Percentiles rank a stretch among this genome's conserved stretches.
phyloP scores from a whole-genome alignment of 2,888 invertebrate species.

The Troglohyphantes excavatus region DNA sequence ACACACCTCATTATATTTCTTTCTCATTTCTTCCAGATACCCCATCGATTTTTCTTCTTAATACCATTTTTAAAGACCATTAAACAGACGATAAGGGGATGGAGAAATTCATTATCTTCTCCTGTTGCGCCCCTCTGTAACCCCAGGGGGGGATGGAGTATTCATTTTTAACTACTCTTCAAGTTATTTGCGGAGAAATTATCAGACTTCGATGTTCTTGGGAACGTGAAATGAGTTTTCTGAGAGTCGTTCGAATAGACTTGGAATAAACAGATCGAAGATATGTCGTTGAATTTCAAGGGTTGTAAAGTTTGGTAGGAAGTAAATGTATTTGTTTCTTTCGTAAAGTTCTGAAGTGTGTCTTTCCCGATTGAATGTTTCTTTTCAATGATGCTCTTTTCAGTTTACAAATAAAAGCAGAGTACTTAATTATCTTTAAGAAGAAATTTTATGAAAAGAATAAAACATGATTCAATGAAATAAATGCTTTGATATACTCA shows the following conservation, averaged over 20 bases:
- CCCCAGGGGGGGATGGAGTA: neutral
- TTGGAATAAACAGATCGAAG: too few species aligned
- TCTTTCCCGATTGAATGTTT: too few species aligned
- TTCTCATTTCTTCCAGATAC: constrained; percentile 7
- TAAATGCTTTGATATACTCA: too few species aligned
- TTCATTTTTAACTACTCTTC: neutral
- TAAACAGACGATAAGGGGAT: constrained; percentile 41
- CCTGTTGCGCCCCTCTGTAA: constrained; percentile 46
- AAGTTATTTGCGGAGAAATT: neutral
- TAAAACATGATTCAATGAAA: too few species aligned
- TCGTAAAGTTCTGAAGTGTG: too few species aligned
- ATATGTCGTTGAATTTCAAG: too few species aligned
- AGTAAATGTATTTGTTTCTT: too few species aligned
- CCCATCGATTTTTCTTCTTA: constrained; percentile 50
- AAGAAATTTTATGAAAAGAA: too few species aligned
- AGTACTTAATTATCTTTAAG: too few species aligned
- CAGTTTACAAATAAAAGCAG: too few species aligned
- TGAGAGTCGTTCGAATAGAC: neutral
- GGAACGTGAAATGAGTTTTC: neutral
- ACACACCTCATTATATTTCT: constrained; percentile 10
- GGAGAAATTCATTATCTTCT: constrained; percentile 57
- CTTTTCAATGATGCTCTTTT: too few species aligned
- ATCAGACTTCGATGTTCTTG: neutral
- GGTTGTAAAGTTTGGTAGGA: too few species aligned
- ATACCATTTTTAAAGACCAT: constrained; percentile 54